These are phyloP conservation scores for Daphoenositta chrysoptera DNA, from an alignment of 2,113 vertebrate species.

Conservation along the genomic window DNA sequence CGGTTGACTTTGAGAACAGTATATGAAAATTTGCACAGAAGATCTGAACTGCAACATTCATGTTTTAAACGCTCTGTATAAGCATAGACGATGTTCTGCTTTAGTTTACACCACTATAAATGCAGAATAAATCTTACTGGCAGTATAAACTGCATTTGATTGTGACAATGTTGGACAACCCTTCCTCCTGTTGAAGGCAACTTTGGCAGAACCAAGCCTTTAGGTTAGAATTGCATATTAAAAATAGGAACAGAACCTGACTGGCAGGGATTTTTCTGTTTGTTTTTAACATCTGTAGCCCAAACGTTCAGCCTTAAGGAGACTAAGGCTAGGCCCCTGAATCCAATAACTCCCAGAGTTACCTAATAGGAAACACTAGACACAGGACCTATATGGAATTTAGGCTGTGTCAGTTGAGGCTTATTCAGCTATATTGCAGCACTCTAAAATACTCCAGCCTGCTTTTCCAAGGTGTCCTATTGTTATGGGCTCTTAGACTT, in stretches of 20 bases:
- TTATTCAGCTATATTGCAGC: not conserved
- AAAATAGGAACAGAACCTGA: not conserved
- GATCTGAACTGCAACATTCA: not conserved
- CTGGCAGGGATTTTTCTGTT: not conserved
- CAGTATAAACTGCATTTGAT: not conserved
- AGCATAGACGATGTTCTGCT: not conserved
- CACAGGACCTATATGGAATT: not conserved
- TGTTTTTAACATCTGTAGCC: not conserved
- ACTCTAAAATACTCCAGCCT: not conserved
- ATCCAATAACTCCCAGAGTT: not conserved
- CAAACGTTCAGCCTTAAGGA: not conserved
- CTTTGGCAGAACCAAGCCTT: constrained; percentile 7
- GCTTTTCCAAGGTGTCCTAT: not conserved
- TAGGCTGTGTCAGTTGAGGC: not conserved
- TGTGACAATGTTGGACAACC: not conserved
- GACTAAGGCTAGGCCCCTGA: not conserved
- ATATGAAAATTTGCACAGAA: not conserved
- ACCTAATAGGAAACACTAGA: not conserved
- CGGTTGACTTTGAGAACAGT: not conserved
- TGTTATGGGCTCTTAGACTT: not conserved
- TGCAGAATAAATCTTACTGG: not conserved
- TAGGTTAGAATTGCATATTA: not conserved
- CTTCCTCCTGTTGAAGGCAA: not conserved
- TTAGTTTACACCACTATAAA: not conserved
- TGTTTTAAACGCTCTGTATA: not conserved